Percentiles rank a stretch among this genome's conserved stretches.
These are phyloP conservation scores for Carposina sasakii DNA, from an alignment of 1,140 invertebrate species.

Conservation along the genomic window DNA sequence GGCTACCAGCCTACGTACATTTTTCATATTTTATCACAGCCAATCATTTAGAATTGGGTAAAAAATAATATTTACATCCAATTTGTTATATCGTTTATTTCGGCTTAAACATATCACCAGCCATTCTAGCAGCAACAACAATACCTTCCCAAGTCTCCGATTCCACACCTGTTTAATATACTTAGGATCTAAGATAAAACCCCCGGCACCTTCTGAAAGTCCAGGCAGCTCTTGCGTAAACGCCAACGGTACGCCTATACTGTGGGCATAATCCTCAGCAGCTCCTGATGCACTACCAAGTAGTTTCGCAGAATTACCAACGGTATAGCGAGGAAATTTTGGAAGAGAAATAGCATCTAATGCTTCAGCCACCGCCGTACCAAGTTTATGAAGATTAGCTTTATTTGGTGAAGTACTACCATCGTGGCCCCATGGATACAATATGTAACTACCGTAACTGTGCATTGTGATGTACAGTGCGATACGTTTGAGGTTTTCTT, in stretches of 20 bases:
- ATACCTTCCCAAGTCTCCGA: slow-evolving; percentile 82
- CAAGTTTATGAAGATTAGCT: slow-evolving; percentile 45
- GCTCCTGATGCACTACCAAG: slow-evolving; percentile 72
- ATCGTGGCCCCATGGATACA: slow-evolving; percentile 78
- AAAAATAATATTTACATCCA: slow-evolving; percentile 46
- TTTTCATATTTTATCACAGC: no score
- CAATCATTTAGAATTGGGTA: no score
- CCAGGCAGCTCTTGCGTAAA: slow-evolving; percentile 80
- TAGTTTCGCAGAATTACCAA: slow-evolving; percentile 35
- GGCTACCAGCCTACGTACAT: no score
- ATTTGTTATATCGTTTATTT: no score
- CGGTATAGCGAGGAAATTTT: slow-evolving; percentile 55
- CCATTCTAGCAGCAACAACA: slow-evolving; percentile 58
- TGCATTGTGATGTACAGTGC: slow-evolving; percentile 78
- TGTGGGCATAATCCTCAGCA: slow-evolving; percentile 80
- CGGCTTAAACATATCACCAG: slow-evolving; percentile 30
- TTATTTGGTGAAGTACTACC: slow-evolving; percentile 35
- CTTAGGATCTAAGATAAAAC: slow-evolving; percentile 73
- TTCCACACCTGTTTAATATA: slow-evolving; percentile 68
- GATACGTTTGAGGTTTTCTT: slow-evolving; percentile 55
- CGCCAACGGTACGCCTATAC: slow-evolving; percentile 73
- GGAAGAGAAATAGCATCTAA: slow-evolving; percentile 34
- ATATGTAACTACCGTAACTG: slow-evolving; percentile 73
- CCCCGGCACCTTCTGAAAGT: slow-evolving; percentile 11
- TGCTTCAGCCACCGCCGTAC: slow-evolving; percentile 46